Evolutionary conservation across 2,888 invertebrate species (phyloP), one percentile per base, ranked within the genome.

Genomic region (Calameuta filiformis): DNA sequence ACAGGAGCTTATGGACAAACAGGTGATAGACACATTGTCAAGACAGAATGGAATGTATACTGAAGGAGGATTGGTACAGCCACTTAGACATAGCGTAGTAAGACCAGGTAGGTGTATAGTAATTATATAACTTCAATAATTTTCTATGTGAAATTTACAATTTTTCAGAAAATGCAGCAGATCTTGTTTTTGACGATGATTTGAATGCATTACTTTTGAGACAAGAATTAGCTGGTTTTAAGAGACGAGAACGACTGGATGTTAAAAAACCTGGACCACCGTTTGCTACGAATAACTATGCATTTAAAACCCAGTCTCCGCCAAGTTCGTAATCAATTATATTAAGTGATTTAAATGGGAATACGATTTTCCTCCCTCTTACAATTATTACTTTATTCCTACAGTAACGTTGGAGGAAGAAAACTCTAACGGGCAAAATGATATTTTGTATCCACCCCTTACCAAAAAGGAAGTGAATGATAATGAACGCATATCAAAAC

Each of bases 231-330:
- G 86, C 89, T 92, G 97, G 96, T 82, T 98, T 98, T 93, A 96
- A 96, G 87, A 94, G 98, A 87, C 95, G 96, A 86, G 98, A 98
- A 93, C 94, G 98, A 88, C 94, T 97, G 83, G 98, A 98, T 92
- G 98, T 98, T 76, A 98, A 98, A 93, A 98, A 98, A 92, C 98
- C 98, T n/a, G 98, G 98, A 79, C 98, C 98, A 75, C 95, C 94
- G 80, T 95, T 95, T 92, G 94, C 95, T 88, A 94, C 94, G 79
- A 95, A 95, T 92, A 94, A 93, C 85, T 93, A 92, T 80, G 92
- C 92, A 34, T 93, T 93, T 80, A 92, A 92, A 83, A 84, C 76
- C n/a, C 83, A 83, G 73, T 80, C 81, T 68, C 40, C 75, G 30
- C 56, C 71, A 56, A 75, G 73, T 78, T 56, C 56, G 56, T 56